phyloP scores from a whole-genome alignment of 2,888 invertebrate species.

The Lepidocyrtinus sp. region DNA sequence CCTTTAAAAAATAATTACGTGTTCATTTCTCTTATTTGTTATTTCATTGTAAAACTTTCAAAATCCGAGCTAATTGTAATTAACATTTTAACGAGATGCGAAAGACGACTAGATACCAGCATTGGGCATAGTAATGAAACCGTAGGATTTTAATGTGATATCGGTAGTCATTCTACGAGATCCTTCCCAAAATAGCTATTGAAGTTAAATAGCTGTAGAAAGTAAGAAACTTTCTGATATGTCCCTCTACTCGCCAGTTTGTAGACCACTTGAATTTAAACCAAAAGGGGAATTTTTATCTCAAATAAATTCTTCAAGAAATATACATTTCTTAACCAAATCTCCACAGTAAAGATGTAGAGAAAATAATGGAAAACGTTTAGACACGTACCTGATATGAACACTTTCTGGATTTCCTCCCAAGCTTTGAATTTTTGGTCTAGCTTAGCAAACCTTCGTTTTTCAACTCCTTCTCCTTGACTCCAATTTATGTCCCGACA shows the following conservation, averaged over 20 bases:
- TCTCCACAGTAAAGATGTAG: not conserved
- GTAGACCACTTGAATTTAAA: conserved; percentile 61
- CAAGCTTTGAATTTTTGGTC: conserved; percentile 59
- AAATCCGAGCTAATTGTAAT: too few species aligned
- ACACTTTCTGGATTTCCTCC: conserved; percentile 66
- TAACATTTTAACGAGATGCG: too few species aligned
- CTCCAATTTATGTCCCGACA: conserved; percentile 23
- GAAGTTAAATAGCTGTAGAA: conserved; percentile 67
- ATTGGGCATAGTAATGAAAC: too few species aligned
- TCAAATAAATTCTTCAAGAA: not conserved
- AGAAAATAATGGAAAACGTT: not conserved
- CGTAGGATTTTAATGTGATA: too few species aligned
- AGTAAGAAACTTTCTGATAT: conserved; percentile 65
- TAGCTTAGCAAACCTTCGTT: conserved; percentile 53
- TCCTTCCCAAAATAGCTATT: conserved; percentile 59
- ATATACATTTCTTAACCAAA: not conserved
- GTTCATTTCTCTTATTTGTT: conserved; percentile 6
- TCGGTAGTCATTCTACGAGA: too few species aligned
- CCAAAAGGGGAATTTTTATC: conserved; percentile 14
- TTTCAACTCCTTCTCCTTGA: conserved; percentile 51
- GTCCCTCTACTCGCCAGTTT: conserved; percentile 62
- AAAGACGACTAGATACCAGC: too few species aligned
- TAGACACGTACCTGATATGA: conserved; percentile 54
- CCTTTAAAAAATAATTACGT: not conserved
- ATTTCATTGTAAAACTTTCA: not conserved